Percentiles rank a stretch among this genome's conserved stretches.
Evolutionary conservation across 1,140 invertebrate species (phyloP).

Genomic region (Ptiloglossa arizonensis): DNA sequence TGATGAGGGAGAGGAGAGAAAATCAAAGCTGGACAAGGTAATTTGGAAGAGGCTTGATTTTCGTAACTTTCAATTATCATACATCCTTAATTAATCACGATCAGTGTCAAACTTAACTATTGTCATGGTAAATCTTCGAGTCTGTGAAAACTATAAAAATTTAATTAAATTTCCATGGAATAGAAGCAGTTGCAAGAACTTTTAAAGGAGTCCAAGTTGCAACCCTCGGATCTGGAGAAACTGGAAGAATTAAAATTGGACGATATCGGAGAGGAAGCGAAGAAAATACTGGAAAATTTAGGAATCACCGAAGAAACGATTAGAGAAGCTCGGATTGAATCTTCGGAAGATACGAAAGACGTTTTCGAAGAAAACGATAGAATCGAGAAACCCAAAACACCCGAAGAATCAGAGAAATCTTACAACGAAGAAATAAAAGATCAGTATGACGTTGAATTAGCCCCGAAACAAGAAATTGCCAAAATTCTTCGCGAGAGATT

Average conservation of each 20-base stretch:
- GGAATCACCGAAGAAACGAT: not conserved
- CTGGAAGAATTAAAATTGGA: not conserved
- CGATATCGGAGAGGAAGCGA: not conserved
- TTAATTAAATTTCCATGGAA: not conserved
- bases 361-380: not conserved
- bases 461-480: not conserved
- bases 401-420: not conserved
- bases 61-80: not conserved
- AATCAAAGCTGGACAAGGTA: not conserved
- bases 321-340: no score
- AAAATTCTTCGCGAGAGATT: slow-evolving; percentile 50
- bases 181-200: not conserved
- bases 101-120: no score
- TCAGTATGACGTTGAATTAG: not conserved
- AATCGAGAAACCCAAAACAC: not conserved
- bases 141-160: not conserved
- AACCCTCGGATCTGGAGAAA: not conserved
- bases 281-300: not conserved
- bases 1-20: not conserved
- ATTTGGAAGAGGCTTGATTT: not conserved
- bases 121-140: no score
- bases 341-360: no score
- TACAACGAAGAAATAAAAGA: slow-evolving; percentile 1
- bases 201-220: not conserved
- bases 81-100: no score